A percentile compares a stretch with the other conserved stretches of the same genome.
Evolutionary conservation across 1,140 invertebrate species (phyloP).

Genomic region (Caenorhabditis remanei): DNA sequence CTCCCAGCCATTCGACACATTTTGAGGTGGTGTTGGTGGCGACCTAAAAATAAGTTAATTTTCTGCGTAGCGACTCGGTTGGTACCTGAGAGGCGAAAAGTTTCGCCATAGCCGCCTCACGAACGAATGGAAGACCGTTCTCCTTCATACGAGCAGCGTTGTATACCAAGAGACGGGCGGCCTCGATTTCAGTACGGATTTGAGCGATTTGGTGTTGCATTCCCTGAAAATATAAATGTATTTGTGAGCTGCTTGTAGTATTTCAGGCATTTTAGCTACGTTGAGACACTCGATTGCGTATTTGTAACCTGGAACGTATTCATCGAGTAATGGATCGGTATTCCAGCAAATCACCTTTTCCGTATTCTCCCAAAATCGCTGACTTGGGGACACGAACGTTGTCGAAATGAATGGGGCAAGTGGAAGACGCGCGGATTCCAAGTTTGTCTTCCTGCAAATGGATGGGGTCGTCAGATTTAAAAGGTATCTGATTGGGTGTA

Average conservation of each 20-base stretch:
- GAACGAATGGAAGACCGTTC: slow-evolving; percentile 85
- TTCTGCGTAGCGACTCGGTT: too few species aligned
- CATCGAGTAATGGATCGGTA: too few species aligned
- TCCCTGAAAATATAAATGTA: slow-evolving; percentile 84
- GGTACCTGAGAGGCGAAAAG: slow-evolving; percentile 83
- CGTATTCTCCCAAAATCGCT: slow-evolving; percentile 75
- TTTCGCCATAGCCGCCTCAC: slow-evolving; percentile 95
- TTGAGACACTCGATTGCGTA: slow-evolving; percentile 94
- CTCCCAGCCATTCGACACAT: slow-evolving; percentile 97
- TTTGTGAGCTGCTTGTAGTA: too few species aligned
- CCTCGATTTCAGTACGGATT: slow-evolving; percentile 88
- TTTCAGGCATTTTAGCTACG: too few species aligned
- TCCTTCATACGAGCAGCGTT: slow-evolving; percentile 86
- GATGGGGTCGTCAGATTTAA: too few species aligned
- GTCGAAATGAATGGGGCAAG: slow-evolving; percentile 92
- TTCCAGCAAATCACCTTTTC: slow-evolving; percentile 61
- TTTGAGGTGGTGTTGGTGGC: slow-evolving; percentile 79
- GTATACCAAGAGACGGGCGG: slow-evolving; percentile 89
- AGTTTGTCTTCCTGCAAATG: slow-evolving; percentile 83
- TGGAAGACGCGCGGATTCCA: slow-evolving; percentile 87
- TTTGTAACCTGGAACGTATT: slow-evolving; percentile 83
- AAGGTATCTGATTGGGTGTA: too few species aligned
- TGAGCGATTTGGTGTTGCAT: slow-evolving; percentile 95
- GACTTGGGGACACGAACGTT: slow-evolving; percentile 85
- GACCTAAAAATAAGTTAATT: slow-evolving; percentile 8